These are phyloP conservation scores for Phaetusa simplex DNA, from an alignment of 2,113 vertebrate species.

Conservation along the genomic window DNA sequence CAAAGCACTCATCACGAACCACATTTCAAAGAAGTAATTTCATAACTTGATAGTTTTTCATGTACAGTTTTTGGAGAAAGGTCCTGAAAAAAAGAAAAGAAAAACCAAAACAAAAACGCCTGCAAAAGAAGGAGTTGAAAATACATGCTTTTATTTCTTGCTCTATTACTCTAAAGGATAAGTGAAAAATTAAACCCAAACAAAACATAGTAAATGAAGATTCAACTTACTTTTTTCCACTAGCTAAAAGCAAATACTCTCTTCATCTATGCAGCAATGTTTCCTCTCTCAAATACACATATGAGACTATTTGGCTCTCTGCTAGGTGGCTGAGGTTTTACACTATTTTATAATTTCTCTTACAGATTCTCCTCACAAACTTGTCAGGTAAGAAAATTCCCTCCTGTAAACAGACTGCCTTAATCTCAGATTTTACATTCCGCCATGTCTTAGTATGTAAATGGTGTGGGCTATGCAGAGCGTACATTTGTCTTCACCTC, in stretches of 20 bases:
- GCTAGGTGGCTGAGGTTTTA: background rate
- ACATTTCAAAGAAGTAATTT: background rate
- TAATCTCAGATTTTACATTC: background rate
- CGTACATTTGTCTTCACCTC: background rate
- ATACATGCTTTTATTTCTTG: background rate
- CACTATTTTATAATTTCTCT: background rate
- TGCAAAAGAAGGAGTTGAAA: background rate
- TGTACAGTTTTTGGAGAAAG: background rate
- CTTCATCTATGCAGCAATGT: background rate
- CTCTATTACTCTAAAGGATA: background rate
- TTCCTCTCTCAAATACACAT: background rate
- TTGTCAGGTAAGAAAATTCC: background rate
- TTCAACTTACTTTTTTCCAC: background rate
- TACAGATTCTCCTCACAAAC: background rate
- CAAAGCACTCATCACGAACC: background rate
- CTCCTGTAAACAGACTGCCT: background rate
- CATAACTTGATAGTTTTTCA: background rate
- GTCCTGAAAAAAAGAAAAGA: background rate
- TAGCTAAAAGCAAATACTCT: background rate
- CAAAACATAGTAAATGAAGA: background rate
- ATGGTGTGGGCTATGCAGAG: background rate
- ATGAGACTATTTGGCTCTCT: background rate
- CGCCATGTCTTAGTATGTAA: background rate
- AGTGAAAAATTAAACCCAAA: background rate
- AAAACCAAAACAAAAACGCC: background rate